Conservation (phyloP, 2,113 vertebrate species). For the Zingel zingel region DNA sequence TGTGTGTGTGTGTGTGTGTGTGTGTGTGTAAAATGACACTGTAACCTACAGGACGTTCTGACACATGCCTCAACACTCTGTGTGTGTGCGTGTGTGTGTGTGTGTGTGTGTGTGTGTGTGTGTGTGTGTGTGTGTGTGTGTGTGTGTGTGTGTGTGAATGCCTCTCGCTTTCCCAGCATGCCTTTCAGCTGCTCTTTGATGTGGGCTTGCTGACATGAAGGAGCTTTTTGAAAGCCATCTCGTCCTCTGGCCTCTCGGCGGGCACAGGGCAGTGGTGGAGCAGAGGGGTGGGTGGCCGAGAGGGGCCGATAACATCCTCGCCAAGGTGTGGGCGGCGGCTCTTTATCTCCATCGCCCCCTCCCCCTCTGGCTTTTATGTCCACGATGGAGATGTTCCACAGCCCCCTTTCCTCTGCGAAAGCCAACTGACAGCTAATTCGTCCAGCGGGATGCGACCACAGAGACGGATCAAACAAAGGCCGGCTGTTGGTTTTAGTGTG, state of each 20-base stretch:
- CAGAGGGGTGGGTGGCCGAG: not conserved
- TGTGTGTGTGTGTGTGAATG: not conserved
- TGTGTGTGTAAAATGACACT: conserved; percentile 37
- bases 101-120: conserved; percentile 4
- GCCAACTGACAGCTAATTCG: not conserved
- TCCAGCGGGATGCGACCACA: not conserved
- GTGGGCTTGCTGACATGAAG: conserved; percentile 52
- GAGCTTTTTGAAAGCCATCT: conserved; percentile 41
- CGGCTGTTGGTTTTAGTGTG: no score
- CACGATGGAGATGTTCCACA: not conserved
- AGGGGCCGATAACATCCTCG: not conserved
- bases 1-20: no score
- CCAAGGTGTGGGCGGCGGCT: not conserved
- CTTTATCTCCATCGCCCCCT: not conserved
- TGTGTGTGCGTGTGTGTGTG: not conserved
- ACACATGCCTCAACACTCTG: not conserved
- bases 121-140: conserved; percentile 20
- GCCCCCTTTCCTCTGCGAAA: not conserved
- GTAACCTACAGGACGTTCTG: not conserved
- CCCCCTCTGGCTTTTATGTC: not conserved
- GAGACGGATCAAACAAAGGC: no score
- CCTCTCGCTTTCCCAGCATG: conserved; percentile 34
- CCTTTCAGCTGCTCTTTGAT: conserved; percentile 64
- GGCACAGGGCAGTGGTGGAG: not conserved
- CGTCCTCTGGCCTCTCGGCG: conserved; percentile 18